Percentiles rank a stretch among this genome's conserved stretches.
These are phyloP conservation scores for Notodonta dromedarius DNA, from an alignment of 2,888 invertebrate species.

Conservation along the genomic window DNA sequence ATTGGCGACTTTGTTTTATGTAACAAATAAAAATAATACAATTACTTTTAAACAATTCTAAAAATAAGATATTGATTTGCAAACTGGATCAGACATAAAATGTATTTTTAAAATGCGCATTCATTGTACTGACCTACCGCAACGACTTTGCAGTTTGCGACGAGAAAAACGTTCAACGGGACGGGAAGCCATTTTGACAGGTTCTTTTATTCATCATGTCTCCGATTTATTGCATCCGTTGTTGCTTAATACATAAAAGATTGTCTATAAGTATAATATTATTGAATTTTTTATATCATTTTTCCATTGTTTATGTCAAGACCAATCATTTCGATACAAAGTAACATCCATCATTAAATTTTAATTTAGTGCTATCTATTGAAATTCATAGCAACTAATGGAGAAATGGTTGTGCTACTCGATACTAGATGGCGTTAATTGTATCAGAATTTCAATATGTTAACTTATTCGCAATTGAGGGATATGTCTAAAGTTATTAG, in stretches of 20 bases:
- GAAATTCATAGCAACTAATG: background rate
- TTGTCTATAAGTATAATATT: conserved; percentile 4
- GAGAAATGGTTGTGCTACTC: conserved; percentile 13
- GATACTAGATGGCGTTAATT: conserved; percentile 18
- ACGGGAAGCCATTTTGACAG: conserved; percentile 8
- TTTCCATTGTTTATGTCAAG: background rate
- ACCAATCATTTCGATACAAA: background rate
- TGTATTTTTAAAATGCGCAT: conserved; percentile 24
- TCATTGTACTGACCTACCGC: conserved; percentile 31
- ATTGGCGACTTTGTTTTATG: no score
- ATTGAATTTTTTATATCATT: conserved; percentile 9
- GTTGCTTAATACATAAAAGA: conserved; percentile 8
- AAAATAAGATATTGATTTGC: no score
- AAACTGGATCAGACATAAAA: no score
- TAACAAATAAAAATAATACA: no score
- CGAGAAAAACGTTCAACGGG: conserved; percentile 17
- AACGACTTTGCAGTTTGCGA: conserved; percentile 8
- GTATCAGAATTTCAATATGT: background rate
- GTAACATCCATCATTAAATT: no score
- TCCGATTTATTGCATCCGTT: conserved; percentile 13
- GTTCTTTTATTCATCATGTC: conserved; percentile 32
- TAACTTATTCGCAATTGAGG: no score
- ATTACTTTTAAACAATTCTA: no score
- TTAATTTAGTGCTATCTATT: no score
- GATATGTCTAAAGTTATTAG: no score